Conservation (phyloP, 2,888 invertebrate species). For the Volucella zonaria region DNA sequence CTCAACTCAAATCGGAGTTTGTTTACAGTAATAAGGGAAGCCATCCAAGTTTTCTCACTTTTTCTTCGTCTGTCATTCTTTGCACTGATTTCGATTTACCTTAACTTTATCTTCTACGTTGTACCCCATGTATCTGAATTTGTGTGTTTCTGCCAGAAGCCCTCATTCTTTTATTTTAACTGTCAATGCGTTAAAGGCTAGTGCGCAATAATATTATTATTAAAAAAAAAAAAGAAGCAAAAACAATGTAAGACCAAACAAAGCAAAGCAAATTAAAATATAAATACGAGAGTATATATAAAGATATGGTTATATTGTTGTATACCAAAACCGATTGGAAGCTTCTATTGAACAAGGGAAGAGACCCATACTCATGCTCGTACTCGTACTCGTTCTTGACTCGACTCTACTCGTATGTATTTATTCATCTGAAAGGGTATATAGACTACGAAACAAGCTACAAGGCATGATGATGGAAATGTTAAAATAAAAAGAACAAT, state of each 20-base stretch:
- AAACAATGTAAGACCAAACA: conserved; percentile 48
- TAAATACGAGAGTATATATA: conserved; percentile 16
- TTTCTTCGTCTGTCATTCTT: conserved; percentile 4
- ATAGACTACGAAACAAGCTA: conserved; percentile 56
- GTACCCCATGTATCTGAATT: conserved; percentile 1
- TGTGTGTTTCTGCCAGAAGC: conserved; percentile 41
- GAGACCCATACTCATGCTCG: too few relatives aligned
- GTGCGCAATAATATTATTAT: conserved; percentile 73
- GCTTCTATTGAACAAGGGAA: conserved; percentile 62
- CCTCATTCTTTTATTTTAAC: conserved; percentile 58
- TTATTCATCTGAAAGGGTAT: conserved; percentile 61
- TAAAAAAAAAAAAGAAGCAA: conserved; percentile 31
- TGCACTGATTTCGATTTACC: conserved; percentile 65
- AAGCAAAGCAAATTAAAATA: conserved; percentile 42
- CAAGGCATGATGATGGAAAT: conserved; percentile 2
- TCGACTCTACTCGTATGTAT: conserved; percentile 33
- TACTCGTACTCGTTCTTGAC: too few relatives aligned
- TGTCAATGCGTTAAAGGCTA: conserved; percentile 75
- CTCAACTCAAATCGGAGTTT: too few relatives aligned
- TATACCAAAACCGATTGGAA: conserved; percentile 55
- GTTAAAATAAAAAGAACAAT: conserved; percentile 64
- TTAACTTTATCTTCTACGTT: conserved; percentile 49
- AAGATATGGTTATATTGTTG: too few relatives aligned
- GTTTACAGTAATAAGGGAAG: conserved; percentile 23
- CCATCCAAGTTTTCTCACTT: conserved; percentile 37